These are phyloP conservation scores for Myotis planiceps DNA, from an alignment of 2,797 vertebrate species.

Conservation along the genomic window DNA sequence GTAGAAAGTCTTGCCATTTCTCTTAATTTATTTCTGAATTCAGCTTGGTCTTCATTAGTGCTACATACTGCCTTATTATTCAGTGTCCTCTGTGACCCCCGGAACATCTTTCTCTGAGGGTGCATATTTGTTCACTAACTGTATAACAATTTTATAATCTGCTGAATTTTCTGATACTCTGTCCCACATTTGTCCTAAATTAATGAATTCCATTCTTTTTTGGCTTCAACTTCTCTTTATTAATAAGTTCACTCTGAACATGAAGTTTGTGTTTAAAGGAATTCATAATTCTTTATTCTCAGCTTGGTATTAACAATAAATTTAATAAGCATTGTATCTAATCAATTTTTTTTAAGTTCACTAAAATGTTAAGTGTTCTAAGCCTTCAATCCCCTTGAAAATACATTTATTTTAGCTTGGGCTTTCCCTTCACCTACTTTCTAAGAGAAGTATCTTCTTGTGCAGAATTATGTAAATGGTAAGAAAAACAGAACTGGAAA, in stretches of 20 bases:
- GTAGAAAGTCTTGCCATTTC: not conserved
- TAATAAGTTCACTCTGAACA: conserved; percentile 44
- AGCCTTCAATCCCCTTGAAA: conserved; percentile 7
- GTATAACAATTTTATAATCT: conserved; percentile 42
- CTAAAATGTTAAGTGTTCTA: conserved; percentile 14
- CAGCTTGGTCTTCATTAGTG: conserved; percentile 11
- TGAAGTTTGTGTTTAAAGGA: conserved; percentile 44
- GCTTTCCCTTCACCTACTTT: not conserved
- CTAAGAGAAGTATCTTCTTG: not conserved
- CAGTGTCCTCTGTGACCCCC: not conserved
- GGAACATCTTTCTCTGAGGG: not conserved
- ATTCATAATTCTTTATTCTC: conserved; percentile 16
- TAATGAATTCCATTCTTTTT: conserved; percentile 51
- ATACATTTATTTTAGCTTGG: not conserved
- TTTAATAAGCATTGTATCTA: conserved; percentile 42
- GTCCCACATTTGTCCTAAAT: conserved; percentile 37
- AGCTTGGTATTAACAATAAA: conserved; percentile 15
- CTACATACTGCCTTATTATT: not conserved
- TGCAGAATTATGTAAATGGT: not conserved
- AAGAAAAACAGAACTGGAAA: conserved; percentile 25
- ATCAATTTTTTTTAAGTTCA: not conserved
- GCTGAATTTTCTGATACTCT: conserved; percentile 15
- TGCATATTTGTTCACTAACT: conserved; percentile 11
- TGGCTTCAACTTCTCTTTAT: not conserved
- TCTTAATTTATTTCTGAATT: conserved; percentile 55